Evolutionary conservation across 92 coral and sea anemone genomes (phyloP).

Genomic region (Phenganax subtilis): DNA sequence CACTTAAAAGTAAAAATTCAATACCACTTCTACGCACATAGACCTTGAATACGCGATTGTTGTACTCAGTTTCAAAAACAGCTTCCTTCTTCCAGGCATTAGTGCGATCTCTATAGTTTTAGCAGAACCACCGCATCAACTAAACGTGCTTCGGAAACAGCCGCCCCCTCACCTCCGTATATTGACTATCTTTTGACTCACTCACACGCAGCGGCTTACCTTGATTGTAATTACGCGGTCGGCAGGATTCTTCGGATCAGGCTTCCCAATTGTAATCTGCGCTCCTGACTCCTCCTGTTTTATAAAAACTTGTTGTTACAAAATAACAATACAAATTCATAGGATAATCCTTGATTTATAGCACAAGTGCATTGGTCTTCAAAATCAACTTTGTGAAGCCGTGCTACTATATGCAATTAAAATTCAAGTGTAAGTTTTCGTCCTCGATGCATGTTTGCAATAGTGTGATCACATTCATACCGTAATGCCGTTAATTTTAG

Average conservation of each 20-base stretch:
- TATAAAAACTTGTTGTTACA: background rate
- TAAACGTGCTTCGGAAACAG: no score
- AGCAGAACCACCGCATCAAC: no score
- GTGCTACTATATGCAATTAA: background rate
- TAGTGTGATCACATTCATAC: constrained; percentile 45
- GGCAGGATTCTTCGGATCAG: constrained; percentile 82
- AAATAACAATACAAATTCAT: background rate
- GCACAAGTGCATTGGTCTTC: no score
- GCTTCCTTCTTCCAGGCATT: no score
- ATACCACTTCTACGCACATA: no score
- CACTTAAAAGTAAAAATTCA: no score
- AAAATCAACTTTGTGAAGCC: background rate
- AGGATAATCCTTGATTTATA: background rate
- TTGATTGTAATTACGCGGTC: constrained; percentile 94
- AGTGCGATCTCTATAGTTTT: no score
- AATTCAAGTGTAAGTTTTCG: background rate
- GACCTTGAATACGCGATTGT: no score
- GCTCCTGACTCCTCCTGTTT: constrained; percentile 96
- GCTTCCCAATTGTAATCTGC: constrained; percentile 96
- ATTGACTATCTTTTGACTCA: background rate
- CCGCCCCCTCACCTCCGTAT: background rate
- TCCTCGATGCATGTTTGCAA: background rate
- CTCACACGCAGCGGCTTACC: constrained; percentile 41
- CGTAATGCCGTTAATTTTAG: constrained; percentile 93
- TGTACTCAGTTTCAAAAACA: no score